Conservation (phyloP, 1,140 invertebrate genomes). For the Scaptomyza pallida region DNA sequence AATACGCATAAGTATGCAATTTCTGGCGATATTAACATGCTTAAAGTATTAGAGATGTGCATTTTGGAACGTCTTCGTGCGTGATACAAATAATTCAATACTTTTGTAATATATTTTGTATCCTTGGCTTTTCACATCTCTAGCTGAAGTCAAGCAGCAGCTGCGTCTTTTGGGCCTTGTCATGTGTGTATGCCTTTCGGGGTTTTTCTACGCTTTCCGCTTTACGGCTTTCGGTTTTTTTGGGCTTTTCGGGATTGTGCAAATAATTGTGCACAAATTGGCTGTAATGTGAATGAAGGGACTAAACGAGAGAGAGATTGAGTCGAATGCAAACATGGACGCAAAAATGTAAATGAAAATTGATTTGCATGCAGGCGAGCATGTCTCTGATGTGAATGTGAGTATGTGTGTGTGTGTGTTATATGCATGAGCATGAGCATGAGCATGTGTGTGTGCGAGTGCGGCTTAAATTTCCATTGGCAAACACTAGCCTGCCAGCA, state of each 20-base stretch:
- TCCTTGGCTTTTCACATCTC: neutral
- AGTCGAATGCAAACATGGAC: slow-evolving; percentile 42
- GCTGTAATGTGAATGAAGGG: slow-evolving; percentile 50
- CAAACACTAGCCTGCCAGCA: slow-evolving; percentile 24
- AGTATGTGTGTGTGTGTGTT: slow-evolving; percentile 1
- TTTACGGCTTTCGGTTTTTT: slow-evolving; percentile 13
- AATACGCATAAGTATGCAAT: slow-evolving; percentile 19
- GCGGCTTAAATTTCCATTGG: slow-evolving; percentile 37
- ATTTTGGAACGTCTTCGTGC: neutral
- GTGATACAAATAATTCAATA: neutral
- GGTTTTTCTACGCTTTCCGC: neutral
- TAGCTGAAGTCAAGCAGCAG: slow-evolving; percentile 18
- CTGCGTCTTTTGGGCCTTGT: neutral
- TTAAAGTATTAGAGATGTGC: neutral
- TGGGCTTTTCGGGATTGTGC: slow-evolving; percentile 25
- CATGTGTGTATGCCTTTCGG: slow-evolving; percentile 11
- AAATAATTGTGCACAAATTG: slow-evolving; percentile 60
- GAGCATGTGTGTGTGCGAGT: neutral
- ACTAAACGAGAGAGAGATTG: slow-evolving; percentile 16
- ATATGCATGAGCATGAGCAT: neutral
- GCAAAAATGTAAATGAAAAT: slow-evolving; percentile 52
- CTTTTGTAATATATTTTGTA: neutral
- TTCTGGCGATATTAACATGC: neutral
- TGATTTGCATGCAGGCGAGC: slow-evolving; percentile 46
- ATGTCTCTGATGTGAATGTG: neutral